phyloP scores from a whole-genome alignment of 1,140 invertebrate species.

The Drosophila kikkawai region DNA sequence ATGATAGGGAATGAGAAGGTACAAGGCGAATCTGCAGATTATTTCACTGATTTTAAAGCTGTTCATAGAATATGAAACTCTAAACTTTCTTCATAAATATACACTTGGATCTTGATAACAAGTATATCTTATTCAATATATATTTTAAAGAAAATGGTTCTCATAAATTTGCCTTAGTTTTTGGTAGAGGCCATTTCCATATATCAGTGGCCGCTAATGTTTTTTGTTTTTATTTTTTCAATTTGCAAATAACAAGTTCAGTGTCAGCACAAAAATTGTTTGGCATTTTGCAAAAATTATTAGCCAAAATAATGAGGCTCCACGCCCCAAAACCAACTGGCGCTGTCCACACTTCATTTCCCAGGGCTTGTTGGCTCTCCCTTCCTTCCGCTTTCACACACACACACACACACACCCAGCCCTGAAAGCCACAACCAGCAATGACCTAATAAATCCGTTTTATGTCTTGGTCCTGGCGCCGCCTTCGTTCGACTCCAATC shows the following conservation, averaged over 20 bases:
- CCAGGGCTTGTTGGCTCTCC: constrained; percentile 15
- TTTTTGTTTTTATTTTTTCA: constrained; percentile 34
- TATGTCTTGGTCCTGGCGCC: constrained; percentile 76
- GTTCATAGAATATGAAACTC: neutral
- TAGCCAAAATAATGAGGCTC: constrained; percentile 59
- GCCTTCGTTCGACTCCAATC: constrained; percentile 58
- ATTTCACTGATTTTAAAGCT: neutral
- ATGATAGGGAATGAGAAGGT: neutral
- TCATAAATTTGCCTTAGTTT: neutral
- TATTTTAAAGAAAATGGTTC: constrained; percentile 8
- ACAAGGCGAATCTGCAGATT: neutral
- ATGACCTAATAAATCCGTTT: constrained; percentile 81
- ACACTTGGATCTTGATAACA: neutral
- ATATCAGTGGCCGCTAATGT: constrained; percentile 7
- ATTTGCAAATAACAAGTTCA: constrained; percentile 66
- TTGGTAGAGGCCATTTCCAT: constrained; percentile 12
- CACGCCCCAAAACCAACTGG: constrained; percentile 7
- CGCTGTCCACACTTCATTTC: constrained; percentile 61
- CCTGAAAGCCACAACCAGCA: constrained; percentile 35
- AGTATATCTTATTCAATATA: neutral
- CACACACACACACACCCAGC: neutral
- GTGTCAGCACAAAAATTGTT: constrained; percentile 65
- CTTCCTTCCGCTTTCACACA: neutral
- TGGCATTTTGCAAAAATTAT: constrained; percentile 62
- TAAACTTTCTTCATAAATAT: neutral